These are phyloP conservation scores for Habroteleia sp. DNA, from an alignment of 2,888 invertebrate genomes.

Conservation along the genomic window DNA sequence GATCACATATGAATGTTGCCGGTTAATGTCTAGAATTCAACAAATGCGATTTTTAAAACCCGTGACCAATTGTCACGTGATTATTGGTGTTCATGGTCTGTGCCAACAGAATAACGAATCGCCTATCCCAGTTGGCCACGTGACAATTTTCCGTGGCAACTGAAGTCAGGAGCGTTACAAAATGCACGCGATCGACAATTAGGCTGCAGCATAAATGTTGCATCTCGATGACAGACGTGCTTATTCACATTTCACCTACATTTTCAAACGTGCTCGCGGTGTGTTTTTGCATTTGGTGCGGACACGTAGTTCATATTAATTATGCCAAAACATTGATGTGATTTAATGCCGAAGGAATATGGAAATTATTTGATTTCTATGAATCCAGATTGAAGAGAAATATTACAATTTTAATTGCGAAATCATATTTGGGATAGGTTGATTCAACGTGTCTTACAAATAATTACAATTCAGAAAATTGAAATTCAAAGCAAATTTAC, in stretches of 20 bases:
- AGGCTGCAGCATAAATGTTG: conserved; percentile 33
- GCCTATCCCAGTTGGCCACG: conserved; percentile 43
- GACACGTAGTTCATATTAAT: too few relatives aligned
- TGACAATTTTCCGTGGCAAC: conserved; percentile 35
- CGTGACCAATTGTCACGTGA: conserved; percentile 32
- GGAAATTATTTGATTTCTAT: too few relatives aligned
- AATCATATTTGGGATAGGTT: too few relatives aligned
- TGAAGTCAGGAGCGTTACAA: conserved; percentile 30
- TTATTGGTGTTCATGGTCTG: not conserved
- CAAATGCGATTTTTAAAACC: conserved; percentile 73
- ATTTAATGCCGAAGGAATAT: too few relatives aligned
- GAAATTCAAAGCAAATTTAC: too few relatives aligned
- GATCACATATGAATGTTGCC: too few relatives aligned
- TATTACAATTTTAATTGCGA: too few relatives aligned
- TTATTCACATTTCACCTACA: conserved; percentile 31
- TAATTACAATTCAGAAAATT: too few relatives aligned
- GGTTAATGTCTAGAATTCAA: conserved; percentile 70
- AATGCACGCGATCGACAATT: conserved; percentile 27
- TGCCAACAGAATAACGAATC: conserved; percentile 27
- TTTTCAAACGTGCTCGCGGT: not conserved
- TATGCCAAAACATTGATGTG: too few relatives aligned
- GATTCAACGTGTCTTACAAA: too few relatives aligned
- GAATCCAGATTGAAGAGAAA: too few relatives aligned
- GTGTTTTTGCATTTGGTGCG: not conserved
- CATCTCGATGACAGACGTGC: conserved; percentile 4